Conservation (phyloP, 2,888 invertebrate genomes). For the Spisula subtruncata region DNA sequence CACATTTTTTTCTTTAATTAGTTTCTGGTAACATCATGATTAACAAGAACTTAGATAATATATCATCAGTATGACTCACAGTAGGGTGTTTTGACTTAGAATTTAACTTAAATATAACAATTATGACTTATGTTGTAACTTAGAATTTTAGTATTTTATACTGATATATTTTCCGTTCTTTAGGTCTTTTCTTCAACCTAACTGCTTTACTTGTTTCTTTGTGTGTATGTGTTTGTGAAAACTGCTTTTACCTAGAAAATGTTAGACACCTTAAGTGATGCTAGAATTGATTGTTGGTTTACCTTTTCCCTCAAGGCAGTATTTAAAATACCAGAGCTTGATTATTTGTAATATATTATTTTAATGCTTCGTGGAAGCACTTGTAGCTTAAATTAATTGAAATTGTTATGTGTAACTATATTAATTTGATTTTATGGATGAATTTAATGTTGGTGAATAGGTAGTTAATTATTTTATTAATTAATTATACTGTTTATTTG, state of each 20-base stretch:
- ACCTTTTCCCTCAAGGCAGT: background rate
- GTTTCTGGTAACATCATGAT: no score
- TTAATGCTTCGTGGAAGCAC: background rate
- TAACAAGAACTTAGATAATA: no score
- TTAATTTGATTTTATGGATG: background rate
- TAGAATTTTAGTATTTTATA: no score
- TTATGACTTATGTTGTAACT: no score
- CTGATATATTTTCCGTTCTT: no score
- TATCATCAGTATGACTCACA: no score
- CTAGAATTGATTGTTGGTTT: background rate
- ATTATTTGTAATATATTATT: background rate
- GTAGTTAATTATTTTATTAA: background rate
- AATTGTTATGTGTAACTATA: background rate
- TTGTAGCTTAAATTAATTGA: background rate
- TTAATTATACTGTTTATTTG: background rate
- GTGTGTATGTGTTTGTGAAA: background rate
- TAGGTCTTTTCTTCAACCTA: background rate
- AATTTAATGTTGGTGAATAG: background rate
- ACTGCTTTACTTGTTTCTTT: conserved; percentile 9
- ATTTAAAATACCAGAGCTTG: background rate
- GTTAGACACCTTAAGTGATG: background rate
- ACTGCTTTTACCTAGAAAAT: conserved; percentile 5
- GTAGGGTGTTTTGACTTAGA: no score
- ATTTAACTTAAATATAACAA: no score
- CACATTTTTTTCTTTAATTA: no score